Evolutionary conservation across 2,888 invertebrate species (phyloP).

Genomic region (Acrocyrtus sp.): DNA sequence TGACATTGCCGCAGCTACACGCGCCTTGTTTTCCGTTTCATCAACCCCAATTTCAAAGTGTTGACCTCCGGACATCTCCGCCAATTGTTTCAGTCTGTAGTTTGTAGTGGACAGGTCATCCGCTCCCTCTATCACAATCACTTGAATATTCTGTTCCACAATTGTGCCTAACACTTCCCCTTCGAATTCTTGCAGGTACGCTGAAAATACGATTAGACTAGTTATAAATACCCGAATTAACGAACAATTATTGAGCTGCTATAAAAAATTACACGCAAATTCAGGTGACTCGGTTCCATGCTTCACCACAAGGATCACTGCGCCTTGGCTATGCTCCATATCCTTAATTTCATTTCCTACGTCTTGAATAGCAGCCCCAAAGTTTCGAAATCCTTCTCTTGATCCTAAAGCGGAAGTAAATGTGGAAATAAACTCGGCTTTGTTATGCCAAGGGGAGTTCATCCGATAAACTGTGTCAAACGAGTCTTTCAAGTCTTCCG

Average conservation of each 20-base stretch:
- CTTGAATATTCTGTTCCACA: constrained; percentile 14
- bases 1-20: not conserved
- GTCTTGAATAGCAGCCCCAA: constrained; percentile 46
- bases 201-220: not conserved
- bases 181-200: too few relatives aligned
- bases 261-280: not conserved
- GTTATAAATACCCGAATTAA: too few relatives aligned
- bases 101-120: not conserved
- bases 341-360: constrained; percentile 19
- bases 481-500: not conserved
- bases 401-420: not conserved
- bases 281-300: constrained; percentile 28
- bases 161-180: constrained; percentile 16
- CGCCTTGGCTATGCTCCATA: constrained; percentile 26
- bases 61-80: constrained; percentile 4
- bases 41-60: constrained; percentile 7
- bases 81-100: constrained; percentile 3
- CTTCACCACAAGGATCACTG: constrained; percentile 39
- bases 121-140: constrained; percentile 17
- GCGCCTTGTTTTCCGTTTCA: not conserved
- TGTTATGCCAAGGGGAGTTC: constrained; percentile 18
- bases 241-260: too few relatives aligned
- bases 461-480: constrained; percentile 11
- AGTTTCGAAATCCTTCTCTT: constrained; percentile 32
- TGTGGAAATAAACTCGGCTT: not conserved